phyloP scores from a whole-genome alignment of 2,888 invertebrate genomes.

The Dioctria linearis region DNA sequence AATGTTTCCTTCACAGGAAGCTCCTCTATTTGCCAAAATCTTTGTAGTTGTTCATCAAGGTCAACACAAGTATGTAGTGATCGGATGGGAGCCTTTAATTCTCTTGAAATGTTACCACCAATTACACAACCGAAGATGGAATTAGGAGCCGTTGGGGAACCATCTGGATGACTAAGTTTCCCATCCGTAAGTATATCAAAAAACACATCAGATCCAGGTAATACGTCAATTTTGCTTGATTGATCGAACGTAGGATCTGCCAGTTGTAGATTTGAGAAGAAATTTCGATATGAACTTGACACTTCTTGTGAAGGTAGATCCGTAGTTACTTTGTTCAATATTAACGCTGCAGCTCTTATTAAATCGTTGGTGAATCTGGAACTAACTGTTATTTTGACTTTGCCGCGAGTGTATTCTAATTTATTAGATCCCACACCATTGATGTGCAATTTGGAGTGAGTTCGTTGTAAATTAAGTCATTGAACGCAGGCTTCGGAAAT shows the following conservation, averaged over 20 bases:
- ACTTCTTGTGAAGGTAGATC: neutral
- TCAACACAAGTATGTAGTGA: neutral
- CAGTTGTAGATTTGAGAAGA: neutral
- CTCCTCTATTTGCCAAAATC: neutral
- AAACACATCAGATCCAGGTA: neutral
- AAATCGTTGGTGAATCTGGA: neutral
- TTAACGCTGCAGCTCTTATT: neutral
- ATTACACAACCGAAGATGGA: neutral
- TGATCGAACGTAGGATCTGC: neutral
- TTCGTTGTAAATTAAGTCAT: neutral
- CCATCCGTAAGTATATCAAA: neutral
- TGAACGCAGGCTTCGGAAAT: neutral
- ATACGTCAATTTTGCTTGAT: neutral
- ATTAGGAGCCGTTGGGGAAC: neutral
- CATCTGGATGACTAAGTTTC: neutral
- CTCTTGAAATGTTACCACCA: neutral
- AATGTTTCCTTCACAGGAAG: too few species aligned
- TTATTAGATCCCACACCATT: neutral
- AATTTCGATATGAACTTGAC: neutral
- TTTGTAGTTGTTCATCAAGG: neutral
- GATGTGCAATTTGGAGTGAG: neutral
- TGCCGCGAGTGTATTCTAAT: neutral
- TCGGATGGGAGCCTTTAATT: neutral
- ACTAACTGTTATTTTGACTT: neutral
- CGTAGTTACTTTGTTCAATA: neutral